Evolutionary conservation across 2,113 vertebrate genomes (phyloP).

Genomic region (Ramphastos sulfuratus): DNA sequence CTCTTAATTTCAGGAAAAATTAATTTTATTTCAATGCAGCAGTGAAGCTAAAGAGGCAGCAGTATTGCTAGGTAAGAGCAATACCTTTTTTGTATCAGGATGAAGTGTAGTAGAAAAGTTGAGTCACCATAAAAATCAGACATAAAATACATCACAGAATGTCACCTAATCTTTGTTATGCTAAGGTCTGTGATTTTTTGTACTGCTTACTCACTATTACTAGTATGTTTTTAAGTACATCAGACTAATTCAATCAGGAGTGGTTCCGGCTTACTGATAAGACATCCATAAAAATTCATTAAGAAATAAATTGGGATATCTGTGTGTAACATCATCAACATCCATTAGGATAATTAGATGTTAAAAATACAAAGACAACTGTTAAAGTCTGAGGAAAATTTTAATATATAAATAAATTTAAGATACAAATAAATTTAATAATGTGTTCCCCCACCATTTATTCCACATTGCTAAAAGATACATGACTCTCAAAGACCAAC

Average conservation of each 20-base stretch:
- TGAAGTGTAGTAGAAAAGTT: not conserved
- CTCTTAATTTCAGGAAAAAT: not conserved
- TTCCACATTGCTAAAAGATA: not conserved
- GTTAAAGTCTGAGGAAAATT: conserved; percentile 3
- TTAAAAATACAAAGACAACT: conserved; percentile 22
- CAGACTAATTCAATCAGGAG: not conserved
- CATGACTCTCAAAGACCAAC: not conserved
- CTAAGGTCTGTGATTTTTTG: conserved; percentile 30
- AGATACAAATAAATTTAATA: too few species aligned
- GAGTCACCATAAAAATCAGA: not conserved
- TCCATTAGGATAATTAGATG: conserved; percentile 9
- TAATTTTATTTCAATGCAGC: not conserved
- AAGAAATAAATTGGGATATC: not conserved
- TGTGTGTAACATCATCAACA: conserved; percentile 5
- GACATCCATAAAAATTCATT: conserved; percentile 35
- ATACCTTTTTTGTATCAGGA: not conserved
- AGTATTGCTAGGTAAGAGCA: not conserved
- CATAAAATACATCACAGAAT: not conserved
- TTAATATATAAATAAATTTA: not conserved
- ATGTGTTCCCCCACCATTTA: not conserved
- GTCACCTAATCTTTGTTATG: not conserved
- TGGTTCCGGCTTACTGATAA: not conserved
- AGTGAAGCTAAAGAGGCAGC: not conserved
- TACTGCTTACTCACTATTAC: conserved; percentile 37
- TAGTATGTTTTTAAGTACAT: conserved; percentile 24